Conservation (phyloP, 2,113 vertebrate genomes). For the Danionella cerebrum region DNA sequence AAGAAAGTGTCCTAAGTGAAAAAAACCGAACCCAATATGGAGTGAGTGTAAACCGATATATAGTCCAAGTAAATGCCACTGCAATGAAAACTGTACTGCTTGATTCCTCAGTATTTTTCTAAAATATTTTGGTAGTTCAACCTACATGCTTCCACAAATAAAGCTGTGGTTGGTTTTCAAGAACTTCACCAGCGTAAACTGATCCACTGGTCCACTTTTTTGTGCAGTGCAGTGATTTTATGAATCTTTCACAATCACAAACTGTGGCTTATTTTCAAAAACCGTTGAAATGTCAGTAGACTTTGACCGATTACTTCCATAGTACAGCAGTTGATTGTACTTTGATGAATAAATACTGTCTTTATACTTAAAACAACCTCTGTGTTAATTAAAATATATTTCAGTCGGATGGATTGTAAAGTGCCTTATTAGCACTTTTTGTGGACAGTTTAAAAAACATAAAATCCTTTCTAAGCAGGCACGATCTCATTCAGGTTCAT, state of each 20-base stretch:
- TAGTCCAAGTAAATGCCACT: neutral
- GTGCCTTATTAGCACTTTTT: neutral
- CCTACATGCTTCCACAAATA: neutral
- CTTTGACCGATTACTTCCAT: neutral
- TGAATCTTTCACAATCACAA: slow-evolving; percentile 2
- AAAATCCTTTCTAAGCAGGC: neutral
- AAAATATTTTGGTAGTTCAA: neutral
- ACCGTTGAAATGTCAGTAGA: neutral
- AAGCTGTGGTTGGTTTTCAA: neutral
- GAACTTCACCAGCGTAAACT: neutral
- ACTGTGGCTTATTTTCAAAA: slow-evolving; percentile 11
- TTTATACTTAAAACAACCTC: neutral
- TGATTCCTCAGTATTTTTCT: neutral
- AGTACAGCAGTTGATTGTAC: slow-evolving; percentile 9
- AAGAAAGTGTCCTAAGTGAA: neutral
- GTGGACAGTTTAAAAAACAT: slow-evolving; percentile 19
- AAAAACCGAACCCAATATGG: neutral
- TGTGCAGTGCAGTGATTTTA: neutral
- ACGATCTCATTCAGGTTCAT: neutral
- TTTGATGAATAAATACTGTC: slow-evolving; percentile 13
- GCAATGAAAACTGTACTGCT: neutral
- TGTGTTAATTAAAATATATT: neutral
- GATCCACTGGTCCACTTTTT: neutral
- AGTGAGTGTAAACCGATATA: slow-evolving; percentile 17
- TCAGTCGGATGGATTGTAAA: neutral